These are phyloP conservation scores for Herminia tarsipennalis DNA, from an alignment of 2,888 invertebrate species.

Conservation along the genomic window DNA sequence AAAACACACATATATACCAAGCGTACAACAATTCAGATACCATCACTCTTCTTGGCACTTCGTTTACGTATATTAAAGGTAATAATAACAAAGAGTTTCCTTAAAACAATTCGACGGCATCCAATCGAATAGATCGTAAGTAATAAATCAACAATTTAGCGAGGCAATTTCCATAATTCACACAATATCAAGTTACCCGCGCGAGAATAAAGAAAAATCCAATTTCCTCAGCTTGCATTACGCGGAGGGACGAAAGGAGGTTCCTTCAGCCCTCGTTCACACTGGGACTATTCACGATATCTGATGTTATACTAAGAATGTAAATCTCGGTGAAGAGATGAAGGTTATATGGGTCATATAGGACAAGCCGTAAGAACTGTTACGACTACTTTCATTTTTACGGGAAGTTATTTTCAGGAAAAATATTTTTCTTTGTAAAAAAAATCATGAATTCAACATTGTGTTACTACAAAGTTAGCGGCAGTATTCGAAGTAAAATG, in stretches of 20 bases:
- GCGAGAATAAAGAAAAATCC: constrained; percentile 82
- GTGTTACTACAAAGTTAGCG: too few relatives aligned
- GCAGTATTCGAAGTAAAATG: too few relatives aligned
- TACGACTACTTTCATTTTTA: constrained; percentile 32
- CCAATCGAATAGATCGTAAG: constrained; percentile 61
- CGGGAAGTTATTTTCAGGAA: constrained; percentile 5
- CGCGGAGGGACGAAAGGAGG: constrained; percentile 61
- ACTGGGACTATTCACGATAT: constrained; percentile 43
- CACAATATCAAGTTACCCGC: constrained; percentile 81
- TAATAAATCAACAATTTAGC: constrained; percentile 83
- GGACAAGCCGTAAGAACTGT: constrained; percentile 13
- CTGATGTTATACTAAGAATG: constrained; percentile 27
- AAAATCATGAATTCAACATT: not conserved
- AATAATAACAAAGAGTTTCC: constrained; percentile 37
- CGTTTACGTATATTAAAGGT: constrained; percentile 7
- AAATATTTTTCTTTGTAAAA: not conserved
- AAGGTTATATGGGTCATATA: constrained; percentile 33
- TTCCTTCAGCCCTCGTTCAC: constrained; percentile 53
- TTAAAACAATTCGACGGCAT: constrained; percentile 53
- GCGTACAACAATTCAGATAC: too few relatives aligned
- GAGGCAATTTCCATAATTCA: constrained; percentile 83
- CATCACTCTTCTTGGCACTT: not conserved
- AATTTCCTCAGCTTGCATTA: constrained; percentile 81
- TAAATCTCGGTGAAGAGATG: constrained; percentile 34
- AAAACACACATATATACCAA: too few relatives aligned